These are phyloP conservation scores for Radopholus similis DNA, from an alignment of 1,140 invertebrate species.

Conservation along the genomic window DNA sequence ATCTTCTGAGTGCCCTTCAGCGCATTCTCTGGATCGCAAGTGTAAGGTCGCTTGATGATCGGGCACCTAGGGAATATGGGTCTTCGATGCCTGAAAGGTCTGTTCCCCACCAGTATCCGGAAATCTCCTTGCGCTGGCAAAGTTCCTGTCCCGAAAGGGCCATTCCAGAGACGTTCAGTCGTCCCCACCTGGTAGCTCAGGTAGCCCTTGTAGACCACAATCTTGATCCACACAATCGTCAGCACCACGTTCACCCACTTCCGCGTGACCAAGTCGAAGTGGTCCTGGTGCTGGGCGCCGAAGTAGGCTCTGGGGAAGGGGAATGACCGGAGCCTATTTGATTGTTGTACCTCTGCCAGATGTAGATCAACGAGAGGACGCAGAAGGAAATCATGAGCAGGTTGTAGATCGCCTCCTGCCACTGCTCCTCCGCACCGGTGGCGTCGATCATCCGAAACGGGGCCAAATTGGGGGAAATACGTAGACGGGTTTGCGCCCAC, in stretches of 20 bases:
- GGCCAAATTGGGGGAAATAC: not conserved
- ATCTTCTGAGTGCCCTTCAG: constrained; percentile 57
- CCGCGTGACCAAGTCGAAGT: constrained; percentile 53
- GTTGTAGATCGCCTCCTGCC: constrained; percentile 51
- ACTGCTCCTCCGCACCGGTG: constrained; percentile 41
- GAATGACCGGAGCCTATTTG: not conserved
- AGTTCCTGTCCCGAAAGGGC: constrained; percentile 36
- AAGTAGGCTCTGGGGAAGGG: constrained; percentile 41
- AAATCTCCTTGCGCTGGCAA: constrained; percentile 56
- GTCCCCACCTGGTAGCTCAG: constrained; percentile 50
- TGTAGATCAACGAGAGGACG: constrained; percentile 46
- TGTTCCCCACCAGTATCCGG: constrained; percentile 47
- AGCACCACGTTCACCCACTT: constrained; percentile 55
- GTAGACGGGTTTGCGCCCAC: not conserved
- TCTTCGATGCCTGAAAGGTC: not conserved
- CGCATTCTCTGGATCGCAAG: constrained; percentile 47
- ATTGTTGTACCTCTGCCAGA: constrained; percentile 42
- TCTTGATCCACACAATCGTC: constrained; percentile 56
- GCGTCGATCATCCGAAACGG: constrained; percentile 46
- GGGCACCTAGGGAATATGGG: constrained; percentile 36
- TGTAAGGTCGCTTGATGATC: constrained; percentile 48
- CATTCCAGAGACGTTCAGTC: not conserved
- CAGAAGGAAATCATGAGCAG: constrained; percentile 55
- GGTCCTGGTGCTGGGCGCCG: constrained; percentile 46
- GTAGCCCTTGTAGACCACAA: constrained; percentile 59